Percentiles rank a stretch among this genome's conserved stretches.
Conservation (phyloP, 2,113 vertebrate genomes). For the Gymnarchus niloticus region DNA sequence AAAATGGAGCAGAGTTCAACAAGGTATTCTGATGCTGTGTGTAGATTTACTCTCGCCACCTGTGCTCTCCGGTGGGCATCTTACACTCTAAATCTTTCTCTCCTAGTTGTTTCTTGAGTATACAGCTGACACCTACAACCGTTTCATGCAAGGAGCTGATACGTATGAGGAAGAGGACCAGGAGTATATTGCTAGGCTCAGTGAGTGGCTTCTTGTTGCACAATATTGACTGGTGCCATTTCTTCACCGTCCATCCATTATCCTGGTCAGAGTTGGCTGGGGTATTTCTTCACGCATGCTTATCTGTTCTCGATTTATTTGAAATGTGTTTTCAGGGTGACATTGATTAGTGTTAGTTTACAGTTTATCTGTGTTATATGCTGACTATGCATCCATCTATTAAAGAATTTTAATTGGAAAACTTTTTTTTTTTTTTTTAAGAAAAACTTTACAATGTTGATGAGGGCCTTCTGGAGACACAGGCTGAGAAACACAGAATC, state of each 20-base stretch:
- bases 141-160: slow-evolving; percentile 83
- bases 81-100: neutral
- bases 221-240: too few species aligned
- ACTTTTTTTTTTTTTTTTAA: slow-evolving; percentile 38
- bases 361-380: neutral
- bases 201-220: slow-evolving; percentile 62
- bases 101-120: slow-evolving; percentile 80
- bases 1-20: slow-evolving; percentile 77
- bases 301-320: neutral
- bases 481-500: slow-evolving; percentile 69
- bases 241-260: too few species aligned
- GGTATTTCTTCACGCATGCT: neutral
- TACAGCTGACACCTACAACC: slow-evolving; percentile 73
- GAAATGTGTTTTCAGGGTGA: neutral
- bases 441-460: slow-evolving; percentile 85
- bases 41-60: neutral
- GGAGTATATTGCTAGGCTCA: slow-evolving; percentile 68
- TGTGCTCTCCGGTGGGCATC: neutral
- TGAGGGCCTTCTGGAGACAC: slow-evolving; percentile 63
- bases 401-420: neutral
- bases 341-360: neutral
- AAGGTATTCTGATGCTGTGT: slow-evolving; percentile 64
- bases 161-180: slow-evolving; percentile 77
- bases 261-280: too few species aligned
- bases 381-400: neutral